Evolutionary conservation across 2,797 vertebrate genomes (phyloP).

Genomic region (Adelosebastes latens): DNA sequence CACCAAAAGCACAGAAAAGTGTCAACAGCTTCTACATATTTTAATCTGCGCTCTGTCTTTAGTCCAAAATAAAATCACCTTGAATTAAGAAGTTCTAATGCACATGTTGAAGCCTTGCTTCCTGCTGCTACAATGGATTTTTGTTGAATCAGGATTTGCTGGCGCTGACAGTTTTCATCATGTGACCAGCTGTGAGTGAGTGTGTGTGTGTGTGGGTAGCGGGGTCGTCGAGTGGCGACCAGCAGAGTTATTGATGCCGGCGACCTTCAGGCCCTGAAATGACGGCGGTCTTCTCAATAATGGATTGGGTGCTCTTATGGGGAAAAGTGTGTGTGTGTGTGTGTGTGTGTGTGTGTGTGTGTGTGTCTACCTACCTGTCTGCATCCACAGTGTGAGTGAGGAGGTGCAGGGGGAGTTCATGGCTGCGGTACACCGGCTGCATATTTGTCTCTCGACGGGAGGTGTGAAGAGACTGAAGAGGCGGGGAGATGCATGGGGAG

Average conservation of each 20-base stretch:
- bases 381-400: constrained; percentile 4
- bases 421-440: neutral
- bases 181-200: constrained; percentile 12
- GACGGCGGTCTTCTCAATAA: constrained; percentile 70
- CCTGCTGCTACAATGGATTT: neutral
- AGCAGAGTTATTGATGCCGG: constrained; percentile 68
- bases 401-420: constrained; percentile 32
- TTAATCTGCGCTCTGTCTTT: neutral
- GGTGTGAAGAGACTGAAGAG: neutral
- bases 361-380: neutral
- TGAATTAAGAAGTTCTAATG: neutral
- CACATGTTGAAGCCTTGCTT: neutral
- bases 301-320: constrained; percentile 63
- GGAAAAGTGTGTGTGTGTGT: constrained; percentile 24
- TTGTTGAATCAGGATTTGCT: constrained; percentile 8
- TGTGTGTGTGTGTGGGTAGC: constrained; percentile 12
- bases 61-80: neutral
- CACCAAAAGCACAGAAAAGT: neutral
- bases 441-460: constrained; percentile 28
- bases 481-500: neutral
- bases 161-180: constrained; percentile 29
- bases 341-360: neutral
- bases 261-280: constrained; percentile 74
- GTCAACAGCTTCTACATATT: neutral
- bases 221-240: constrained; percentile 34